These are phyloP conservation scores for Brachyrhaphis roseni DNA, from an alignment of 2,797 vertebrate genomes.

Conservation along the genomic window DNA sequence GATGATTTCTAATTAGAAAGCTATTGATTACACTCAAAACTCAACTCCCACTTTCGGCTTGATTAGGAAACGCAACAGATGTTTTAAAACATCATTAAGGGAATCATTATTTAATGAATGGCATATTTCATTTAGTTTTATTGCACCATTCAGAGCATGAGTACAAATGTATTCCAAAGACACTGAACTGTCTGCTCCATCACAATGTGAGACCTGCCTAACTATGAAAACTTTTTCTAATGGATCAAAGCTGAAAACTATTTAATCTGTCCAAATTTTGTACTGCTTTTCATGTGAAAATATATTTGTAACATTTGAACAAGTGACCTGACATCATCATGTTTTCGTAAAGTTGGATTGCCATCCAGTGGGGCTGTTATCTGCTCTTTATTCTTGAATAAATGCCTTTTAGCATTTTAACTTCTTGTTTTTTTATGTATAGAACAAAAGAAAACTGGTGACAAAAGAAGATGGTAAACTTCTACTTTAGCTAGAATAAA, in stretches of 20 bases:
- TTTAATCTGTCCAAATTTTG: not conserved
- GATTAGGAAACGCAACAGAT: slow-evolving; percentile 69
- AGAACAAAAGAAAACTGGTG: not conserved
- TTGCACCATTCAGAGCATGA: slow-evolving; percentile 34
- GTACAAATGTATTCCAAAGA: slow-evolving; percentile 35
- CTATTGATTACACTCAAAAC: slow-evolving; percentile 75
- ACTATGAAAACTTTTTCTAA: slow-evolving; percentile 11
- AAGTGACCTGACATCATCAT: not conserved
- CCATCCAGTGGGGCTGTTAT: not conserved
- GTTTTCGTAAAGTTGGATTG: not conserved
- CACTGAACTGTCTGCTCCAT: slow-evolving; percentile 28
- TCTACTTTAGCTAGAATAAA: not conserved
- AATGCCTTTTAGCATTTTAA: not conserved
- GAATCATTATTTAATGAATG: slow-evolving; percentile 60
- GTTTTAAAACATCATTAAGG: slow-evolving; percentile 60
- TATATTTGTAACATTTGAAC: not conserved
- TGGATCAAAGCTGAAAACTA: not conserved
- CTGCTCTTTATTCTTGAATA: not conserved
- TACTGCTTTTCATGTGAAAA: not conserved
- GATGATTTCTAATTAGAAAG: slow-evolving; percentile 73
- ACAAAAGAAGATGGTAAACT: not conserved
- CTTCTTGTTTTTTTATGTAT: not conserved
- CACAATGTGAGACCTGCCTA: not conserved
- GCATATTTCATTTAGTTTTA: slow-evolving; percentile 53
- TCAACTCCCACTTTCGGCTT: slow-evolving; percentile 55